Percentiles rank a stretch among this genome's conserved stretches.
phyloP scores from a whole-genome alignment of 2,888 invertebrate species.

The Ormyrus thymus region DNA sequence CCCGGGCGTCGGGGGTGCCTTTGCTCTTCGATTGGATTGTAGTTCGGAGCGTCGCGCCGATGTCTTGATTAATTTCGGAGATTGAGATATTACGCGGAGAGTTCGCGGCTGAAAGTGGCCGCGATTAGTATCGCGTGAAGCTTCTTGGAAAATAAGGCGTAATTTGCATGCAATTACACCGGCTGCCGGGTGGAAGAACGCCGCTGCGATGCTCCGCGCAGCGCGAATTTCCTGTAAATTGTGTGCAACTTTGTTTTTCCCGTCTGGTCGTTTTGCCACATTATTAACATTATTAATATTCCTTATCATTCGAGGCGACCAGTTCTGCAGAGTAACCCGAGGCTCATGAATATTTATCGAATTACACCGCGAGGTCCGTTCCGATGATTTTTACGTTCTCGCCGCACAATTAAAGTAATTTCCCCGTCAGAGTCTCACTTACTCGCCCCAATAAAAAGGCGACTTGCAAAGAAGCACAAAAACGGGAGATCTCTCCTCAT shows the following conservation, averaged over 20 bases:
- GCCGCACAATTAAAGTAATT: neutral
- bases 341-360: neutral
- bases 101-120: too few relatives aligned
- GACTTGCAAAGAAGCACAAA: neutral
- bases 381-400: slow-evolving; percentile 13
- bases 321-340: neutral
- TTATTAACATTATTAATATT: slow-evolving; percentile 7
- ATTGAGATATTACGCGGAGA: too few relatives aligned
- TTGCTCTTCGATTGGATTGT: too few relatives aligned
- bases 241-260: neutral
- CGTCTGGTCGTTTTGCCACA: neutral
- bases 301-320: neutral
- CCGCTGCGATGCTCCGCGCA: too few relatives aligned
- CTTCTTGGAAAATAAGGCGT: too few relatives aligned
- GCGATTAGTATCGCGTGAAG: too few relatives aligned
- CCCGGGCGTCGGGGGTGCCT: too few relatives aligned
- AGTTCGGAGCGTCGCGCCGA: neutral
- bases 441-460: neutral
- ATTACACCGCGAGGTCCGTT: neutral
- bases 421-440: neutral
- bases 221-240: neutral
- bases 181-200: too few relatives aligned
- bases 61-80: neutral
- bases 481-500: neutral
- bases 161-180: too few relatives aligned